Conservation (phyloP, 37 sponge, comb jelly and placozoan species). For the Petrosia ficiformis region DNA sequence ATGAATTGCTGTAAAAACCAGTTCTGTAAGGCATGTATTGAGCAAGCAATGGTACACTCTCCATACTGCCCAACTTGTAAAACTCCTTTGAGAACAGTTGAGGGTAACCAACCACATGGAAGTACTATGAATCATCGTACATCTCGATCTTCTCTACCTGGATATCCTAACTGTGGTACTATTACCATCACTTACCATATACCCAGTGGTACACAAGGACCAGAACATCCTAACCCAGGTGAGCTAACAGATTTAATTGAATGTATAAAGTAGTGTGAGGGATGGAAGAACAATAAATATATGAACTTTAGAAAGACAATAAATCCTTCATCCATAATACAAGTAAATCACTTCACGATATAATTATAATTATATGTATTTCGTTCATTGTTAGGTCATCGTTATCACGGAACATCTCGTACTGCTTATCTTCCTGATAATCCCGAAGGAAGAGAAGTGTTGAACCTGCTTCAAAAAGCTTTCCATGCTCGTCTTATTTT, state of each 20-base stretch:
- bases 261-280: too few species aligned
- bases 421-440: constrained; percentile 70
- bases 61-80: constrained; percentile 66
- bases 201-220: constrained; percentile 54
- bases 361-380: too few species aligned
- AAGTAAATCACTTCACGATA: too few species aligned
- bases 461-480: constrained; percentile 51
- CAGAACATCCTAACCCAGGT: constrained; percentile 75
- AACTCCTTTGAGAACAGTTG: constrained; percentile 31
- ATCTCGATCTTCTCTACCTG: constrained; percentile 34
- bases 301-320: too few species aligned
- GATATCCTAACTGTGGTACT: constrained; percentile 44
- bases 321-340: too few species aligned
- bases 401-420: constrained; percentile 40
- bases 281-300: too few species aligned
- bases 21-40: constrained; percentile 14
- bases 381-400: too few species aligned
- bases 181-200: constrained; percentile 60
- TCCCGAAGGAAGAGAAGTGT: constrained; percentile 58
- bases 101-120: constrained; percentile 57
- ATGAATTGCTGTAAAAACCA: constrained; percentile 11
- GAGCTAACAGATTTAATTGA: not conserved
- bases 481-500: constrained; percentile 57
- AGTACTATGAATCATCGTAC: constrained; percentile 24
- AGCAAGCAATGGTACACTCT: not conserved